Conservation (phyloP, 1,140 invertebrate genomes). For the Trichonephila inaurata region DNA sequence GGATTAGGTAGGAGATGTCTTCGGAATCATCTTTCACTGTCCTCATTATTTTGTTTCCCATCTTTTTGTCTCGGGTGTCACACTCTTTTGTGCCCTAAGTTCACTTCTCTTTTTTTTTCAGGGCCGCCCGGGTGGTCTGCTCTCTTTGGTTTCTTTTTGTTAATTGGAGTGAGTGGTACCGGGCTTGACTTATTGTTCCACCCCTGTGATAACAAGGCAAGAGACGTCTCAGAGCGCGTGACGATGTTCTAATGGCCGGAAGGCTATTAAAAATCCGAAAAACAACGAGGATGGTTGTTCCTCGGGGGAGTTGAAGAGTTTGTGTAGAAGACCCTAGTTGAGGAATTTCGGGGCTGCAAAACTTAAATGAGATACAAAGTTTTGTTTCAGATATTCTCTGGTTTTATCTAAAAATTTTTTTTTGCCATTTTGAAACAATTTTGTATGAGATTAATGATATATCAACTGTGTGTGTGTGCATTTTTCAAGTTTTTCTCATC, state of each 20-base stretch:
- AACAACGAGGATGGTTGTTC: too few species aligned
- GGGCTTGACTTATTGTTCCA: not conserved
- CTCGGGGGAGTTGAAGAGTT: too few species aligned
- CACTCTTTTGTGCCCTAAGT: not conserved
- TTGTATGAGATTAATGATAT: too few species aligned
- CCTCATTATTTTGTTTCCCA: slow-evolving; percentile 52
- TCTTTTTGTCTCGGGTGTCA: slow-evolving; percentile 48
- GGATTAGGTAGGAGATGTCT: slow-evolving; percentile 60
- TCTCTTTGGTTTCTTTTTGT: not conserved
- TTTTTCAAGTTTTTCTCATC: too few species aligned
- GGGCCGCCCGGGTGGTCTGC: not conserved
- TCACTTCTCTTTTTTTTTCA: not conserved
- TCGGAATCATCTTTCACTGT: slow-evolving; percentile 66
- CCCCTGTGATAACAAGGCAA: not conserved
- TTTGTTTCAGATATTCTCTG: not conserved
- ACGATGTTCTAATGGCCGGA: too few species aligned
- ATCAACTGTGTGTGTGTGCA: too few species aligned
- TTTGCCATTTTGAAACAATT: too few species aligned
- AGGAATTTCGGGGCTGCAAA: too few species aligned
- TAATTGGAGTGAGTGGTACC: slow-evolving; percentile 50
- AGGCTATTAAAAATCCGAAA: too few species aligned
- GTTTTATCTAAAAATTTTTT: too few species aligned
- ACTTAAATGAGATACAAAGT: not conserved
- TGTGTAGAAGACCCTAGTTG: too few species aligned
- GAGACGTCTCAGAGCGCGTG: not conserved